Base-by-base conservation (phyloP, 2,888 invertebrate genomes). In the Lochmaea crataegi region DNA sequence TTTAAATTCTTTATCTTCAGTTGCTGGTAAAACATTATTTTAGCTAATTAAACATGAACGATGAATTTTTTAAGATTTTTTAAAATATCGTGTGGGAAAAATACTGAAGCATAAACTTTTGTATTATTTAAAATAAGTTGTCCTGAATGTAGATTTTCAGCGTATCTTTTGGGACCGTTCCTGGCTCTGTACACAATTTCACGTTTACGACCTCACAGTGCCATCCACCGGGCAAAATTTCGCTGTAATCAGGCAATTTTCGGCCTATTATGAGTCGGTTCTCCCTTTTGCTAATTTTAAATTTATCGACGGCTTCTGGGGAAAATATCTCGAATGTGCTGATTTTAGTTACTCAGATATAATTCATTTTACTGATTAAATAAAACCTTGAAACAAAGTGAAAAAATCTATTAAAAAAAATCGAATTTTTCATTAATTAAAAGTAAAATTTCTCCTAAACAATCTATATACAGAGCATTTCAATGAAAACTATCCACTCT, bases 201-300 rank as follows among this genome's bases (percentile, higher is more conserved):
- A 76, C 78, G 77, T 79, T 80, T 78, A 80, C 77, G 79, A 79
- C 80, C 68, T 74, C 68, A 71, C 75, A 77, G 75, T 74, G 77
- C 74, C 79, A 77, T 75, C 75, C 72, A 76, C 72, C 77, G 67
- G 71, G 72, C 72, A 68, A 73, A 78, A 72, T 77, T 71, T 73
- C 69, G 32, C 65, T 75, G 78, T 77, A 77, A 80, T 80, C 78
- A 78, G 75, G 75, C 77, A 79, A 78, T 79, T 80, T 78, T 77
- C 77, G 77, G 77, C 74, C 76, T 77, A 77, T 79, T 79, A 77
- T 76, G 77, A 77, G 68, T 73, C 69, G 72, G 72, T 74, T 74
- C 70, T 70, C 68, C 71, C 76, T 78, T 42, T 53, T 75, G 75
- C 78, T 74, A 71, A 75, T 65, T 76, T 38, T 26, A 63, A 75